Percentiles rank a stretch among this genome's conserved stretches.
phyloP scores from a whole-genome alignment of 2,113 vertebrate genomes.

The Chaetodon auriga region DNA sequence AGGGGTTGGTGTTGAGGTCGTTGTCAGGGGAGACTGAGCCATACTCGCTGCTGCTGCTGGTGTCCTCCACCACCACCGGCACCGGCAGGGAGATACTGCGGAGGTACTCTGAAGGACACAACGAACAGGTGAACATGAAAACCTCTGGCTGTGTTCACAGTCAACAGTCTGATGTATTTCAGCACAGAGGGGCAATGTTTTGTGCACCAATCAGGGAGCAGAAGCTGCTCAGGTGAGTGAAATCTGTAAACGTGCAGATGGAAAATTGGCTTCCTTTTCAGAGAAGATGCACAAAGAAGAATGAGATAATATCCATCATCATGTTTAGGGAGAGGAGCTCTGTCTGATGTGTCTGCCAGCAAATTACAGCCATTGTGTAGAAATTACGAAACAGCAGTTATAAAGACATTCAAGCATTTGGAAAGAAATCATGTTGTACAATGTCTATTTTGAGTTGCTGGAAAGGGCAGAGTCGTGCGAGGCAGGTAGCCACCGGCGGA shows the following conservation, averaged over 20 bases:
- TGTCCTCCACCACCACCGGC: conserved; percentile 96
- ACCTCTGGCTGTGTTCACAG: too few relatives aligned
- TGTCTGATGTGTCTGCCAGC: not conserved
- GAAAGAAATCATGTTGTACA: conserved; percentile 36
- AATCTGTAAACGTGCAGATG: not conserved
- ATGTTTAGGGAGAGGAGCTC: not conserved
- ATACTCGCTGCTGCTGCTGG: conserved; percentile 98
- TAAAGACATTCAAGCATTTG: conserved; percentile 16
- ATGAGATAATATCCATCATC: not conserved
- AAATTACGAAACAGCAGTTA: conserved; percentile 22
- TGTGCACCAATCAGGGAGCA: not conserved
- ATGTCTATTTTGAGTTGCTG: conserved; percentile 52
- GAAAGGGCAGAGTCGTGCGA: conserved; percentile 32
- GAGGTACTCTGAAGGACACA: conserved; percentile 88
- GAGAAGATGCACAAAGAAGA: not conserved
- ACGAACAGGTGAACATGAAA: not conserved
- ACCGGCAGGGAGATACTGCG: conserved; percentile 97
- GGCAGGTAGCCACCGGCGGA: conserved; percentile 21
- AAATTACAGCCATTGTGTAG: conserved; percentile 6
- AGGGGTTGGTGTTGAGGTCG: conserved; percentile 94
- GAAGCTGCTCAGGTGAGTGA: not conserved
- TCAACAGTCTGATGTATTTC: not conserved
- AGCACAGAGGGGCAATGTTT: not conserved
- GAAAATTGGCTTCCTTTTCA: conserved; percentile 8
- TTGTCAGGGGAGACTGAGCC: conserved; percentile 98